Evolutionary conservation across 2,797 vertebrate species (phyloP).

Genomic region (Myripristis murdjan): DNA sequence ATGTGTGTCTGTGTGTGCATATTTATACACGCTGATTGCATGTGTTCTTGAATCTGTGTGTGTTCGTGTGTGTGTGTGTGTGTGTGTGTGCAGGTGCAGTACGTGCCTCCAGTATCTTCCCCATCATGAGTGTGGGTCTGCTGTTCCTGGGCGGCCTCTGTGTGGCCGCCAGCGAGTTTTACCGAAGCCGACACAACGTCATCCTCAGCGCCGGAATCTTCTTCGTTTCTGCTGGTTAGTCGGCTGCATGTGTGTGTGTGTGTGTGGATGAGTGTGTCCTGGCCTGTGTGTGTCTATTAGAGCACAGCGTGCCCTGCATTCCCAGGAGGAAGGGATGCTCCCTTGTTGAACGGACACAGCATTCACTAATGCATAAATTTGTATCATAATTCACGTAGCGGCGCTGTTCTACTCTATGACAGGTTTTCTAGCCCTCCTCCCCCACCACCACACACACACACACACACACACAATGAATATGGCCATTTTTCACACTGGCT

Average conservation of each 20-base stretch:
- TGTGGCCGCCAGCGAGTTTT: slow-evolving; percentile 98
- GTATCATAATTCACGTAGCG: no score
- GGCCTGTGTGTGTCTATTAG: not conserved
- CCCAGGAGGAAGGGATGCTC: no score
- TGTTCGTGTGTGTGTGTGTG: slow-evolving; percentile 46
- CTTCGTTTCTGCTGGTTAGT: slow-evolving; percentile 95
- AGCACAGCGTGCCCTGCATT: no score
- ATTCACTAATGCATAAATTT: no score
- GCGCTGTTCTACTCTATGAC: no score
- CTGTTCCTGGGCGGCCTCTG: slow-evolving; percentile 97
- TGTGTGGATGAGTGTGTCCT: not conserved
- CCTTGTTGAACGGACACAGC: no score
- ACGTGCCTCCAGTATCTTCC: slow-evolving; percentile 97
- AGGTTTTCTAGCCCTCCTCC: no score
- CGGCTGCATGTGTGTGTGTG: slow-evolving; percentile 12
- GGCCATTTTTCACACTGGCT: no score
- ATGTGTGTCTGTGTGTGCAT: slow-evolving; percentile 5
- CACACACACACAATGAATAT: no score
- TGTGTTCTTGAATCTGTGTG: slow-evolving; percentile 46
- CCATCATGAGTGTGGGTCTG: slow-evolving; percentile 97
- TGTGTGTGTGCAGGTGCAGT: slow-evolving; percentile 89
- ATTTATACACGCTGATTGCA: slow-evolving; percentile 13
- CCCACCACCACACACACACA: no score
- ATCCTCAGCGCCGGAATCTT: slow-evolving; percentile 99
- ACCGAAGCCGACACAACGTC: slow-evolving; percentile 97